phyloP scores from a whole-genome alignment of 2,797 vertebrate genomes.

The Pangasius macronema region DNA sequence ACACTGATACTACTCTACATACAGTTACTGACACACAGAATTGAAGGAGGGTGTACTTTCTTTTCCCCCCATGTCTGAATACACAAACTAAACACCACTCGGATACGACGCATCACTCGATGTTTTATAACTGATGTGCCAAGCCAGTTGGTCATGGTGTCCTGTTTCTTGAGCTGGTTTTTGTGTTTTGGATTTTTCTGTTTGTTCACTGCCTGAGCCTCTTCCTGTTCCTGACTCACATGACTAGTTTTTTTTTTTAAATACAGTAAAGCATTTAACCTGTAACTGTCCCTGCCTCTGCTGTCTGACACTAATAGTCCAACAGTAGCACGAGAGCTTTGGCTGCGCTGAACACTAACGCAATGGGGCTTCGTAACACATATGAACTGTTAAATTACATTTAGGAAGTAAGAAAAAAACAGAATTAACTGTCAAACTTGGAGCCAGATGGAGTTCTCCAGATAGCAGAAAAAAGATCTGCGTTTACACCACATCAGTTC shows the following conservation, averaged over 20 bases:
- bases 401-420: not conserved
- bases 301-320: not conserved
- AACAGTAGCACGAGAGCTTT: not conserved
- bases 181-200: not conserved
- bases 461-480: not conserved
- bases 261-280: not conserved
- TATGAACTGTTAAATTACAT: not conserved
- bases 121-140: too few species aligned
- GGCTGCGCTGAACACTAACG: not conserved
- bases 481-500: not conserved
- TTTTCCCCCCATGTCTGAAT: too few species aligned
- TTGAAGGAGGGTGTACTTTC: too few species aligned
- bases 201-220: not conserved
- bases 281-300: not conserved
- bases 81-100: too few species aligned
- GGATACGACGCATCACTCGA: too few species aligned
- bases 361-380: not conserved
- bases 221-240: not conserved
- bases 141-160: too few species aligned
- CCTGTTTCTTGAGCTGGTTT: not conserved
- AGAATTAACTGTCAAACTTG: not conserved
- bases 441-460: not conserved
- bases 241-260: not conserved
- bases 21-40: too few species aligned
- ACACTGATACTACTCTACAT: too few species aligned